phyloP scores from a whole-genome alignment of 2,888 invertebrate genomes.

The Eristalis pertinax region DNA sequence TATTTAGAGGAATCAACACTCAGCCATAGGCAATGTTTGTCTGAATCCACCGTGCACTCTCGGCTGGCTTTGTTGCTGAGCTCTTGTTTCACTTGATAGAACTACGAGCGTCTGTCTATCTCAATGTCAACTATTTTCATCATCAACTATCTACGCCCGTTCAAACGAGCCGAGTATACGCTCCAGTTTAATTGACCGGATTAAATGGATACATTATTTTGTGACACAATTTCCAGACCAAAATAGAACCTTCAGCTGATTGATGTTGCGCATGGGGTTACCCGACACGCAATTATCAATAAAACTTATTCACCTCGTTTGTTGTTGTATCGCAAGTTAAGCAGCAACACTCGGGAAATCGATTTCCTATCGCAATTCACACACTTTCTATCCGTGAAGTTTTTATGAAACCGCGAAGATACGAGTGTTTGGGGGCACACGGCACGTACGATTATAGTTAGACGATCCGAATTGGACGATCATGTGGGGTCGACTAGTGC shows the following conservation, averaged over 20 bases:
- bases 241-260: neutral
- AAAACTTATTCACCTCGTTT: conserved; percentile 50
- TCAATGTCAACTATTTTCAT: conserved; percentile 22
- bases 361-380: conserved; percentile 9
- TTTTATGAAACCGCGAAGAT: conserved; percentile 14
- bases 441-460: neutral
- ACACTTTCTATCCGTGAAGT: conserved; percentile 43
- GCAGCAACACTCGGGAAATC: neutral
- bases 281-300: neutral
- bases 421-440: neutral
- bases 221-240: neutral
- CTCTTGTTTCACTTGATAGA: conserved; percentile 34
- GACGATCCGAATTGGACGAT: conserved; percentile 45
- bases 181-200: conserved; percentile 21
- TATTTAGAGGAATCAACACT: conserved; percentile 11
- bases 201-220: neutral
- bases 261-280: neutral
- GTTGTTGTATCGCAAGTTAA: conserved; percentile 2
- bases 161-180: neutral
- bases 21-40: conserved; percentile 22
- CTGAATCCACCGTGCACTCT: neutral
- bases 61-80: neutral
- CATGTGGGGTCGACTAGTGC: conserved; percentile 52
- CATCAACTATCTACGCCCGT: neutral
- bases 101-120: neutral